Evolutionary conservation across 2,113 vertebrate genomes (phyloP).

Genomic region (Oreochromis niloticus): DNA sequence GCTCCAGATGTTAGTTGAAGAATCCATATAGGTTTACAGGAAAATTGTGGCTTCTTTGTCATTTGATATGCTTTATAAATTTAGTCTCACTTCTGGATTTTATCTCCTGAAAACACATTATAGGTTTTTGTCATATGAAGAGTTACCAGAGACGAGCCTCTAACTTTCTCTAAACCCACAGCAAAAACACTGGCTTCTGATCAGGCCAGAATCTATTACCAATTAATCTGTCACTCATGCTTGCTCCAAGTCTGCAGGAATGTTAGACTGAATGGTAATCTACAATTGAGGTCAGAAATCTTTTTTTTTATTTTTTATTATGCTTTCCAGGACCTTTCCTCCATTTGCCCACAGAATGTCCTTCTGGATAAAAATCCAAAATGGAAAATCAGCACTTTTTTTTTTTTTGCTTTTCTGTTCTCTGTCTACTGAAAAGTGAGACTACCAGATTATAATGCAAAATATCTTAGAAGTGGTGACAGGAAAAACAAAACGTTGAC

Average conservation of each 20-base stretch:
- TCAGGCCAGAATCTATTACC: not conserved
- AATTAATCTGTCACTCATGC: slow-evolving; percentile 16
- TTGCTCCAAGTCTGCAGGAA: slow-evolving; percentile 20
- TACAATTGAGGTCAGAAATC: slow-evolving; percentile 19
- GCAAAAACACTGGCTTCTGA: not conserved
- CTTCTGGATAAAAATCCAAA: slow-evolving; percentile 1
- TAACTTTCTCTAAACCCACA: slow-evolving; percentile 2
- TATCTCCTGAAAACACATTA: not conserved
- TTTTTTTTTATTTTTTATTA: not conserved
- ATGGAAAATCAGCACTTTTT: not conserved
- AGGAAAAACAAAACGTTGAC: not conserved
- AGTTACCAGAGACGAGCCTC: not conserved
- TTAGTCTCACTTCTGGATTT: not conserved
- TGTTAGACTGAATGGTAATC: slow-evolving; percentile 2
- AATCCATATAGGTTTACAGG: not conserved
- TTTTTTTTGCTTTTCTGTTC: not conserved
- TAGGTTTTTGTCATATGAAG: not conserved
- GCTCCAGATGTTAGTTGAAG: not conserved
- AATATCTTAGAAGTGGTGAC: not conserved
- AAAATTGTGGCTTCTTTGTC: not conserved
- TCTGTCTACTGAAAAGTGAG: not conserved
- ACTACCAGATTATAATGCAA: not conserved
- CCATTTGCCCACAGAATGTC: not conserved
- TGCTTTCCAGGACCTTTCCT: not conserved
- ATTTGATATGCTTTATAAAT: not conserved